Percentiles rank a stretch among this genome's conserved stretches.
Evolutionary conservation across 2,888 invertebrate species (phyloP).

Genomic region (Ischnura elegans): DNA sequence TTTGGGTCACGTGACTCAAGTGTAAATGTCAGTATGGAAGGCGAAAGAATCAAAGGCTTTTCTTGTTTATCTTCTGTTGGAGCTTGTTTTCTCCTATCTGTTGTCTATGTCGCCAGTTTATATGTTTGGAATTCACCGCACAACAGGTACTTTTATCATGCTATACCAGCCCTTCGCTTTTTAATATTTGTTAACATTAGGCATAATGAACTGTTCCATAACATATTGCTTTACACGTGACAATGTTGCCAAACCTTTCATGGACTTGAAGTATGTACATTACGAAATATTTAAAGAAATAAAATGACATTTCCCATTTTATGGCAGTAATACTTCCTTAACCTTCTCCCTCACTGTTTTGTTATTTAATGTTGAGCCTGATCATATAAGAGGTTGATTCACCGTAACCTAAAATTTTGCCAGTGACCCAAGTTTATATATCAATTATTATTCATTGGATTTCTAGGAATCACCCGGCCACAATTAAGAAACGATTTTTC

Average conservation of each 20-base stretch:
- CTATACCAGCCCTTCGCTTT: not conserved
- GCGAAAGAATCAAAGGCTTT: conserved; percentile 75
- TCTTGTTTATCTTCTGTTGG: conserved; percentile 83
- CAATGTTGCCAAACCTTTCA: conserved; percentile 70
- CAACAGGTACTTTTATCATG: conserved; percentile 82
- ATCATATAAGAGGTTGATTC: not conserved
- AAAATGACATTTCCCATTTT: not conserved
- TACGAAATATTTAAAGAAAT: conserved; percentile 25
- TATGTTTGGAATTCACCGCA: conserved; percentile 91
- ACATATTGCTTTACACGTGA: conserved; percentile 68
- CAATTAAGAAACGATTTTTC: conserved; percentile 91
- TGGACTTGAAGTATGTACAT: not conserved
- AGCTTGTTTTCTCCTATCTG: conserved; percentile 88
- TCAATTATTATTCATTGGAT: conserved; percentile 70
- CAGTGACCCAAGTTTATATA: not conserved
- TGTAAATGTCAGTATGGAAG: conserved; percentile 76
- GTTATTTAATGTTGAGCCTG: not conserved
- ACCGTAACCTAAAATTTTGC: not conserved
- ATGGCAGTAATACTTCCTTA: too few relatives aligned
- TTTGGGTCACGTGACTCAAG: conserved; percentile 70
- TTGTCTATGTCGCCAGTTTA: conserved; percentile 91
- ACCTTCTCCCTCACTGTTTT: not conserved
- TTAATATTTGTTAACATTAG: not conserved
- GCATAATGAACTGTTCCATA: conserved; percentile 45
- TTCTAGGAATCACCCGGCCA: conserved; percentile 92